Evolutionary conservation across 2,888 invertebrate genomes (phyloP).

Genomic region (Himalopsyche japonica): DNA sequence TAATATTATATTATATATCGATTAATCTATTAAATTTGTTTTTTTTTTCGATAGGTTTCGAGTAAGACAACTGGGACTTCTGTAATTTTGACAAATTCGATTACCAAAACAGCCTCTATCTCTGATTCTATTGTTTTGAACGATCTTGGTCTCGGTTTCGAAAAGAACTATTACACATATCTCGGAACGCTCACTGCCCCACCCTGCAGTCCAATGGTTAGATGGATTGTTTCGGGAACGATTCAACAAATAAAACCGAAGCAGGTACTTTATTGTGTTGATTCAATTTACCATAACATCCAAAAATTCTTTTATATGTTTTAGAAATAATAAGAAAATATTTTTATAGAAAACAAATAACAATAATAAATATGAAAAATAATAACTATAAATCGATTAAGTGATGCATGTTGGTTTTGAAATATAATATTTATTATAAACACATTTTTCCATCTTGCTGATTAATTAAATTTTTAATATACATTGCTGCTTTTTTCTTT

Average conservation of each 20-base stretch:
- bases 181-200: conserved; percentile 62
- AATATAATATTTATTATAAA: no score
- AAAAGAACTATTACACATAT: conserved; percentile 57
- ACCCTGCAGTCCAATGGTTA: conserved; percentile 63
- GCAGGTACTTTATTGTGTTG: neutral
- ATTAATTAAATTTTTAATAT: neutral
- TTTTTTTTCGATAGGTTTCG: neutral
- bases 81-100: neutral
- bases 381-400: no score
- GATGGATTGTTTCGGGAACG: conserved; percentile 56
- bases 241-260: neutral
- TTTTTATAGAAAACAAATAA: no score
- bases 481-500: conserved; percentile 3
- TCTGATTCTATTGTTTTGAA: neutral
- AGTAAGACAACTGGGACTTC: neutral
- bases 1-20: no score
- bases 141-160: neutral
- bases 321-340: no score
- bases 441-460: no score
- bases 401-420: no score
- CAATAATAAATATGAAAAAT: no score
- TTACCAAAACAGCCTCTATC: neutral
- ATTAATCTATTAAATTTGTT: neutral
- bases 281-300: no score
- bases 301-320: no score